Base-by-base conservation (phyloP, 53 echinoderm and acorn worm species). In the Patiria pectinifera region DNA sequence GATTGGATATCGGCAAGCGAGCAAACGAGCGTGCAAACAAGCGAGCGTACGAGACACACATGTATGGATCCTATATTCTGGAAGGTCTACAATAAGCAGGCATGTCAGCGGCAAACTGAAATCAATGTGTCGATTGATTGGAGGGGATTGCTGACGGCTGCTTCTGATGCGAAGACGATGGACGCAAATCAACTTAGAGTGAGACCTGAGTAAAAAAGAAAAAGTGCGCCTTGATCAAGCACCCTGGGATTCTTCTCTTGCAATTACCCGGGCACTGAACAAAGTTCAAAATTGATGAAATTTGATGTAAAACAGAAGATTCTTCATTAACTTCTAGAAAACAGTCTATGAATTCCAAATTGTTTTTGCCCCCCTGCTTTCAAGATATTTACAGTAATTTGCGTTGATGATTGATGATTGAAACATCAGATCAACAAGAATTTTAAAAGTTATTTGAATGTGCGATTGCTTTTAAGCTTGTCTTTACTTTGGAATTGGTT, bases 111-210 rank as follows among this genome's bases (percentile, higher is more conserved):
- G 77, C 61, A 22, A 18, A 77, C 76, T 77, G 26, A 61, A 87
- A 87, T 87, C 87, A 87, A 76, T 78, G 77, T 87, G 76, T 87
- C 53, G 59, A 78, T 78, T 60, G 86, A 86, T 86, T 74, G 86
- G 53, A 86, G n/a, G 24, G 48, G 75, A 86, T 86, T 47, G 86
- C 86, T 86, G 47, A n/a, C 58, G 75, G 49, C 74, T 47, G 71
- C 21, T 10, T 72, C 22, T 86, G 86, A 71, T 86, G 86, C 86
- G 63, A 62, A 69, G 66, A 69, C 66, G 45, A 85, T 85, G 45
- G 45, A 85, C 4, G 69, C 66, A 85, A 85, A 85, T 85, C 48
- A 66, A 85, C 63, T 85, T 69, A 69, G 24, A 13, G 24, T 62
- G 24, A 13, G 21, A 21, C 18, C 62, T 83, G 63, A 26, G 35